Evolutionary conservation across 1,140 invertebrate species (phyloP).

Genomic region (Manduca sexta): DNA sequence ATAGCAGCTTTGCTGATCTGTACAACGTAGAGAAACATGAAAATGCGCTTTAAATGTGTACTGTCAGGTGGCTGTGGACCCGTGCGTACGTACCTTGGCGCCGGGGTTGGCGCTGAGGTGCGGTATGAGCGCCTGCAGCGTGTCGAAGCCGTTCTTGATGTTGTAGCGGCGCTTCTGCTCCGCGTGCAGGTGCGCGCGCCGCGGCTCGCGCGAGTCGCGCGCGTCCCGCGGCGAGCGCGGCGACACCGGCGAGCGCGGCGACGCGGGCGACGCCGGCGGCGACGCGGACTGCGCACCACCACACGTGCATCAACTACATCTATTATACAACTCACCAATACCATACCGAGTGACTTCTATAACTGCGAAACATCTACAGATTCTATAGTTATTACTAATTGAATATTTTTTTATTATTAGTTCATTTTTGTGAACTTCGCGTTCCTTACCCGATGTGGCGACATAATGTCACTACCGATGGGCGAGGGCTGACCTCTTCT

Average conservation of each 20-base stretch:
- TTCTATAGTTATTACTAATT: too few species aligned
- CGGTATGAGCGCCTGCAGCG: constrained; percentile 94
- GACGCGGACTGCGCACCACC: constrained; percentile 41
- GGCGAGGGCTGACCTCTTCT: constrained; percentile 49
- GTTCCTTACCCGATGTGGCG: constrained; percentile 57
- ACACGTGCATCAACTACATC: not conserved
- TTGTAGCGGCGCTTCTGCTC: constrained; percentile 98
- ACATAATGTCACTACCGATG: constrained; percentile 58
- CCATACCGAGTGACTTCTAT: too few species aligned
- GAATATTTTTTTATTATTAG: too few species aligned
- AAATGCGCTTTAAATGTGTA: too few species aligned
- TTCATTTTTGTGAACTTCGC: too few species aligned
- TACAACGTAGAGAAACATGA: too few species aligned
- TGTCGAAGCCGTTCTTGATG: constrained; percentile 98
- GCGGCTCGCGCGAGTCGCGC: constrained; percentile 74
- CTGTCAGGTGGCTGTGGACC: too few species aligned
- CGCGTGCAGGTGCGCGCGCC: constrained; percentile 94
- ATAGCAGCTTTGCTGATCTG: constrained; percentile 95
- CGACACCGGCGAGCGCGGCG: constrained; percentile 55
- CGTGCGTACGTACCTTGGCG: constrained; percentile 83
- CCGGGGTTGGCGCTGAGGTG: constrained; percentile 92
- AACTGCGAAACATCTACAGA: too few species aligned
- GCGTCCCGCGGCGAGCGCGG: constrained; percentile 61
- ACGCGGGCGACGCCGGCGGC: constrained; percentile 61
- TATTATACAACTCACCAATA: not conserved